Evolutionary conservation across 2,888 invertebrate species (phyloP), one percentile per base, ranked within the genome.

Genomic region (Sericinus montela): DNA sequence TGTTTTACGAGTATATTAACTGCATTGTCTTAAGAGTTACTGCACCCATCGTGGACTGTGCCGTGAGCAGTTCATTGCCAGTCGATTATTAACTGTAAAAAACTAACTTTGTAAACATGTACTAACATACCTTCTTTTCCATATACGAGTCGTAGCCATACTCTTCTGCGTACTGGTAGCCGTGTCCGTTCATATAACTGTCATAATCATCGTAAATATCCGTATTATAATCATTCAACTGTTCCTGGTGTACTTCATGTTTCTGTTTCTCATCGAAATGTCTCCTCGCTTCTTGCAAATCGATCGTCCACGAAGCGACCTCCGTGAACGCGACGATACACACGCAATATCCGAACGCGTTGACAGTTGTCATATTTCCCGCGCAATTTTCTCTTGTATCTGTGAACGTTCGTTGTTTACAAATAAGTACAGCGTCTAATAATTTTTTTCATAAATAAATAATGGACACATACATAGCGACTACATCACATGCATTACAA

Each of bases 261-360:
- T n/a, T 66, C 65, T 40, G 69, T 62, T 54, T 68, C 36, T 74
- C 69, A 13, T 78, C 75, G 47, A 70, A 65, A 53, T 66, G 70
- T 43, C 69, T 74, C 28, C 81, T 63, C 41, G 77, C 74, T 65
- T 79, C 78, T 34, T 75, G 73, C 50, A 84, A 59, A 58, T 86
- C 82, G 15, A 84, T 69, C 0, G 83, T 84, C 85, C 85, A 86
- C n/a, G 77, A 47, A 5, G 63, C 39, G 29, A 76, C 75, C 60
- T 72, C 66, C 44, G 64, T 52, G 28, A 70, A 43, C 45, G 59
- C 52, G 37, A 65, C 60, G 25, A 69, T 55, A 47, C 71, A 35
- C 15, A 69, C 23, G 42, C 60, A 57, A 36, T 57, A 52, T 35
- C 51, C 19, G 47, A 68, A 55, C 52, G 57, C 63, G 39, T 56